These are phyloP conservation scores for Oreohelix idahoensis DNA, from an alignment of 1,140 invertebrate genomes.

Conservation along the genomic window DNA sequence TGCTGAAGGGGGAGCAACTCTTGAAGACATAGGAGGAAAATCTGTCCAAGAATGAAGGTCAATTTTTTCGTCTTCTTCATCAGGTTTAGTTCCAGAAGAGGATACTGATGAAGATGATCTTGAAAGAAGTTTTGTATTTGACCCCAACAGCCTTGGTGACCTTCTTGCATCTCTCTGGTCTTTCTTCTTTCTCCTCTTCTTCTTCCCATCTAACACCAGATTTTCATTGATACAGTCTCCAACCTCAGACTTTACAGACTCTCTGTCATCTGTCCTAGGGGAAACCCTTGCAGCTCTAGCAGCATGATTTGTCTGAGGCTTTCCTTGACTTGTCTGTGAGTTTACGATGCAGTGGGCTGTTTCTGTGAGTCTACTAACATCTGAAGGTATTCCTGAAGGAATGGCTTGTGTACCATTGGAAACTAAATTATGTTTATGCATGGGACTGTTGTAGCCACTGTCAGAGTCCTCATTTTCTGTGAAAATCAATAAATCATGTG, in stretches of 20 bases:
- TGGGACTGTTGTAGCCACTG: constrained; percentile 68
- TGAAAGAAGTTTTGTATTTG: constrained; percentile 3
- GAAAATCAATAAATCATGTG: background rate
- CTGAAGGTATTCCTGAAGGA: background rate
- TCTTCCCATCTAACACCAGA: background rate
- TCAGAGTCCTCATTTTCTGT: constrained; percentile 61
- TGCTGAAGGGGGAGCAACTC: background rate
- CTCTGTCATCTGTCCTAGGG: background rate
- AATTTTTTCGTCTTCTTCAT: constrained; percentile 40
- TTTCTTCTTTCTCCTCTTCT: constrained; percentile 19
- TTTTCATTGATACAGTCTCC: background rate
- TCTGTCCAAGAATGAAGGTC: constrained; percentile 41
- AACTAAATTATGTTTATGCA: constrained; percentile 60
- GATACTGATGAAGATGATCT: constrained; percentile 26
- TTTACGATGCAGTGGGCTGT: background rate
- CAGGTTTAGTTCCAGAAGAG: background rate
- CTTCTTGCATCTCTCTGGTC: background rate
- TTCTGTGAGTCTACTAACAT: background rate
- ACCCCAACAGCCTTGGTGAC: background rate
- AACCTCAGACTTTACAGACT: background rate
- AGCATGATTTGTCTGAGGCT: background rate
- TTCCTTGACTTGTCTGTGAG: background rate
- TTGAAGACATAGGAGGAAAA: constrained; percentile 22
- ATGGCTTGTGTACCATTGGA: constrained; percentile 52
- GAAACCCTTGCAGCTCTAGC: background rate